Evolutionary conservation across 2,888 invertebrate genomes (phyloP), one percentile per base, ranked within the genome.

Genomic region (Electrophaes corylata): DNA sequence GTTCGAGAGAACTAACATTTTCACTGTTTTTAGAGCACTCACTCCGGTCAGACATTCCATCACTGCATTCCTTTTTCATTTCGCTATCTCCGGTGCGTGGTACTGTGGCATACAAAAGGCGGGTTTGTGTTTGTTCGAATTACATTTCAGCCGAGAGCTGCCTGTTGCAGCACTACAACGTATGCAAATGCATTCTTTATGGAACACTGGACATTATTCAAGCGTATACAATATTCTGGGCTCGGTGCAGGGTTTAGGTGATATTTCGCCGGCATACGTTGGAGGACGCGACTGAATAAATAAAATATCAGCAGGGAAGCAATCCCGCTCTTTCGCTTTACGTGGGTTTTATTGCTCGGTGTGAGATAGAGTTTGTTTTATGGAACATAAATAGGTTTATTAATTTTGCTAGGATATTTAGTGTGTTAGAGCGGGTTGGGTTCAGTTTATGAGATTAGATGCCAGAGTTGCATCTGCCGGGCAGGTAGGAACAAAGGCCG

Each of bases 1-100:
- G 71, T 91, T 91, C 57, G 91, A 90, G 29, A 91, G 76, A 73
- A 91, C 91, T 75, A 91, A 83, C 91, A 91, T 91, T 89, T 91
- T 91, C 82, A 91, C 86, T 71, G 86, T 86, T 84, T 86, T 88
- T 71, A 90, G 78, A 65, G 89, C 84, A 79, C 84, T 76, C 63
- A 81, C 79, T 76, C 86, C 83, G 70, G 81, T 86, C 76, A 91
- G 81, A 86, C 83, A 88, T 88, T 91, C 91, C 91, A 91, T 91
- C 88, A 90, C 91, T 90, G 88, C 87, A 89, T 88, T 88, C 88
- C 88, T 82, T 81, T 79, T 81, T 84, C 81, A 84, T 84, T 79
- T 83, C 86, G 81, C 78, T 70, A 76, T 70, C 63, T 68, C 67
- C 64, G 64, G 71, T 62, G 69, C 66, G 64, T 67, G 64, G 69